Evolutionary conservation across 1,140 invertebrate species (phyloP).

Genomic region (Papilio machaon): DNA sequence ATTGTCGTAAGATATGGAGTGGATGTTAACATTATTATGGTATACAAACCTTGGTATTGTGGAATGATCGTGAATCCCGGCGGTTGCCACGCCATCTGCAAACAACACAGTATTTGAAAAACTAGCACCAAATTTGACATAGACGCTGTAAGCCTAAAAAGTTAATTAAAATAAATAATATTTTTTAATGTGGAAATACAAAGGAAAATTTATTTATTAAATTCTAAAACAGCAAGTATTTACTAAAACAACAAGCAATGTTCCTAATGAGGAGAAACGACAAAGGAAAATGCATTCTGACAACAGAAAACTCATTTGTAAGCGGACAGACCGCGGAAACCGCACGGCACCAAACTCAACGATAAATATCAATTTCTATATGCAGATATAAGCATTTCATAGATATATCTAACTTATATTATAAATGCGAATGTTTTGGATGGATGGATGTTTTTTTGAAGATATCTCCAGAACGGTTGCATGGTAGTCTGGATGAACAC

Average conservation of each 20-base stretch:
- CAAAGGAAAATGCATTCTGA: background rate
- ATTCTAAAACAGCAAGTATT: background rate
- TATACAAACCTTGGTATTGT: conserved; percentile 47
- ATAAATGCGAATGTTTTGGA: no score
- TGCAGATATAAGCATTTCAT: background rate
- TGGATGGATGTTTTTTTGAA: no score
- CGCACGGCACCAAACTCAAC: background rate
- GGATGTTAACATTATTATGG: background rate
- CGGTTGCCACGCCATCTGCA: conserved; percentile 49
- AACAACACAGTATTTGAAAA: background rate
- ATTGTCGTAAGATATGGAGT: background rate
- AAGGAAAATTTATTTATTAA: no score
- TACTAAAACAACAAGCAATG: background rate
- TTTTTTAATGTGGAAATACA: background rate
- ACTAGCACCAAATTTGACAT: background rate
- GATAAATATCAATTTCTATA: background rate
- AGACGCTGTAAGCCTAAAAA: background rate
- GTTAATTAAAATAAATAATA: no score
- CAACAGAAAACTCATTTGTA: conserved; percentile 19
- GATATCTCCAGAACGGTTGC: no score
- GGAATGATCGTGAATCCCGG: conserved; percentile 47
- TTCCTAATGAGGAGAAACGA: conserved; percentile 12
- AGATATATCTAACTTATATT: background rate
- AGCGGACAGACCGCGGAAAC: background rate
- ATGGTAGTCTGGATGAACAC: no score